Conservation (phyloP, 1,140 invertebrate species). For the Oedothorax gibbosus region DNA sequence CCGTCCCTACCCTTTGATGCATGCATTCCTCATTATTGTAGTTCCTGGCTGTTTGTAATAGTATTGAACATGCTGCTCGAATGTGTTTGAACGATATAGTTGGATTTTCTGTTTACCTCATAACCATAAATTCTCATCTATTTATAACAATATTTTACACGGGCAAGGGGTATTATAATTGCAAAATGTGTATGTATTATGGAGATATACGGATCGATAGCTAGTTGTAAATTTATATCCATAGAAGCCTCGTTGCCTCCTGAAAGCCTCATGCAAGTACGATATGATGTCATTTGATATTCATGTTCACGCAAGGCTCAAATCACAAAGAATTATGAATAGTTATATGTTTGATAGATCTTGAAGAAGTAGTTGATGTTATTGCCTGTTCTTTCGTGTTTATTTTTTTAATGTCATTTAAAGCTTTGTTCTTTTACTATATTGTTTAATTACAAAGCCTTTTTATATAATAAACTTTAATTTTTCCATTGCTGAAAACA, state of each 20-base stretch:
- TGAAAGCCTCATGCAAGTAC: too few species aligned
- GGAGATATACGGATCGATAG: conserved; percentile 10
- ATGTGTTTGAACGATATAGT: not conserved
- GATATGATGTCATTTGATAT: too few species aligned
- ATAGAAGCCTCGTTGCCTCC: not conserved
- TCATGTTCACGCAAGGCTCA: too few species aligned
- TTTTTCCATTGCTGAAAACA: too few species aligned
- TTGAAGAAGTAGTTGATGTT: too few species aligned
- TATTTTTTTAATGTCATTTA: too few species aligned
- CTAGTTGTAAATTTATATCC: not conserved
- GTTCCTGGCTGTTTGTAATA: conserved; percentile 15
- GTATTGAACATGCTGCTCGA: conserved; percentile 45
- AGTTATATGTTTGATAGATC: too few species aligned
- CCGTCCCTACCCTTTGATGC: conserved; percentile 17
- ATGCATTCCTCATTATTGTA: conserved; percentile 35
- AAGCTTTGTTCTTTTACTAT: too few species aligned
- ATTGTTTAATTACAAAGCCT: too few species aligned
- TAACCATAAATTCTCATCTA: conserved; percentile 30
- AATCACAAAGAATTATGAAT: too few species aligned
- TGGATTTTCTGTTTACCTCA: conserved; percentile 2
- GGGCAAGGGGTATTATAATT: conserved; percentile 27
- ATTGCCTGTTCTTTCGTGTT: too few species aligned
- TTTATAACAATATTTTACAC: conserved; percentile 22
- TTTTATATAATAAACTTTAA: too few species aligned
- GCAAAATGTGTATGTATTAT: conserved; percentile 11